phyloP scores from a whole-genome alignment of 2,888 invertebrate genomes.

The Pteria penguin region DNA sequence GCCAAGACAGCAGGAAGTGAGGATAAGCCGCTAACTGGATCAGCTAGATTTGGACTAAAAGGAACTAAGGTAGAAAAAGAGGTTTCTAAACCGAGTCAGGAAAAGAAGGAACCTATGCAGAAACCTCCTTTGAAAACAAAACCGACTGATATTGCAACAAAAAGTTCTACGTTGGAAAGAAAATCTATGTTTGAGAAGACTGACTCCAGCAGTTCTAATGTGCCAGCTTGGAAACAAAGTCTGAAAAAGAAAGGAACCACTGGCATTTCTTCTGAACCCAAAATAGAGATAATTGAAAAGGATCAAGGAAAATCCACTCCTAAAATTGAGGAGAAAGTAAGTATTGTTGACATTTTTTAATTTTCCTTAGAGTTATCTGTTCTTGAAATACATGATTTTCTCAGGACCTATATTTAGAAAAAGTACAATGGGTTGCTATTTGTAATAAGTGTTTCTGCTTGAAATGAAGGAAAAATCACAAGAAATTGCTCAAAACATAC shows the following conservation, averaged over 20 bases:
- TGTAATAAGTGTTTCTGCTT: too few species aligned
- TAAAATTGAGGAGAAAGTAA: slow-evolving; percentile 56
- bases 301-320: slow-evolving; percentile 33
- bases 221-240: slow-evolving; percentile 60
- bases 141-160: slow-evolving; percentile 11
- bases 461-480: too few species aligned
- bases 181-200: slow-evolving; percentile 15
- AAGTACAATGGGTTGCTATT: too few species aligned
- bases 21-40: background rate
- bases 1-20: background rate
- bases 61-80: slow-evolving; percentile 27
- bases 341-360: too few species aligned
- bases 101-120: slow-evolving; percentile 28
- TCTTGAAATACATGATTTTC: too few species aligned
- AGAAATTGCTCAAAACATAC: too few species aligned
- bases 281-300: slow-evolving; percentile 74
- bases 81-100: slow-evolving; percentile 13
- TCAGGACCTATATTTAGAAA: too few species aligned
- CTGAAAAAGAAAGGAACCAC: background rate
- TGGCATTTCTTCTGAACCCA: slow-evolving; percentile 50
- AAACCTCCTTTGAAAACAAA: slow-evolving; percentile 19
- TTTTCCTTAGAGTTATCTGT: too few species aligned
- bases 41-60: slow-evolving; percentile 16
- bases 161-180: slow-evolving; percentile 20
- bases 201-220: slow-evolving; percentile 2